A percentile compares a stretch with the other conserved stretches of the same genome.
Conservation (phyloP, 2,888 invertebrate genomes). For the Biston stratarius region DNA sequence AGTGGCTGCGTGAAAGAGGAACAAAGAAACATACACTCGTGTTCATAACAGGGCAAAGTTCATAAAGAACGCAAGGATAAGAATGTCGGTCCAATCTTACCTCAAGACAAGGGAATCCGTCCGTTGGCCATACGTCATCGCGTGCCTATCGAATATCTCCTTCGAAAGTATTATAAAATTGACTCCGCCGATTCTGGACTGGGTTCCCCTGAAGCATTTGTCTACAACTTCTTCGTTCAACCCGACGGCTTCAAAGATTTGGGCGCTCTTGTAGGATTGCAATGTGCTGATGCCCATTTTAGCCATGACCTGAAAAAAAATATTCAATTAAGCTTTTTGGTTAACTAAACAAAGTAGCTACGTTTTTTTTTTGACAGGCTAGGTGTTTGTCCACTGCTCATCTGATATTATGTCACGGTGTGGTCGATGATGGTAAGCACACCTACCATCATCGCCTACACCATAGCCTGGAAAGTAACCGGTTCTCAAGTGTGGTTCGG, state of each 20-base stretch:
- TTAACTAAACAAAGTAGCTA: no score
- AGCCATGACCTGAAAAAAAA: conserved; percentile 90
- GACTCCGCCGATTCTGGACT: conserved; percentile 93
- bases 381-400: no score
- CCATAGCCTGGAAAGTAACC: no score
- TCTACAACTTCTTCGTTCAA: conserved; percentile 96
- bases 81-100: conserved; percentile 47
- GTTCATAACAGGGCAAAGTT: no score
- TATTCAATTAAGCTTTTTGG: background rate
- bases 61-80: no score
- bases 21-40: background rate
- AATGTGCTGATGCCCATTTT: conserved; percentile 99
- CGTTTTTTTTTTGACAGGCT: no score
- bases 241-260: conserved; percentile 99
- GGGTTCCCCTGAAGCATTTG: conserved; percentile 94
- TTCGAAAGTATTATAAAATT: conserved; percentile 94
- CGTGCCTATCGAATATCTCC: conserved; percentile 94
- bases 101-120: conserved; percentile 91
- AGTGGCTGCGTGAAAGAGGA: background rate
- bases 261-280: conserved; percentile 99
- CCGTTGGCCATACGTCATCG: conserved; percentile 89
- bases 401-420: no score
- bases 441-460: no score
- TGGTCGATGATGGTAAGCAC: no score
- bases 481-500: no score